Evolutionary conservation across 2,113 vertebrate species (phyloP), one percentile per base, ranked within the genome.

Genomic region (Eubucco bourcierii): DNA sequence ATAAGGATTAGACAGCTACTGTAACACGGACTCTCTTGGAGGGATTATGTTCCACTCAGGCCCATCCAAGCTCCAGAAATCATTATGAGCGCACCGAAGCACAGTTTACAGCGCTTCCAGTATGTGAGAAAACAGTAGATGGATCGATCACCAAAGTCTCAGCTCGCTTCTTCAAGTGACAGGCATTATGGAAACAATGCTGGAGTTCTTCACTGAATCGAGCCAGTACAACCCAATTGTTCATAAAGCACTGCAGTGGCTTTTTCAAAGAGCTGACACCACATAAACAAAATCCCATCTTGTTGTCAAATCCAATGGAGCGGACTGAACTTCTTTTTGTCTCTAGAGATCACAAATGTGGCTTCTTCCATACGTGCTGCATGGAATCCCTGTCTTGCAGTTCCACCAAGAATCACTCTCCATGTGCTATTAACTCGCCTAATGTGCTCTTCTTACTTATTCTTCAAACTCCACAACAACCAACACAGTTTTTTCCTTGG

Each of bases 281-380:
- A 52, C 18, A 0, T 41, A 90, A 80, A 37, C 31, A 91, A 90
- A 88, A 91, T 77, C 8, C 92, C 34, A 87, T 71, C 67, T 70
- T 76, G 28, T 77, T 75, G 41, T 89, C 87, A 85, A 89, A 92
- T 55, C 41, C 60, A 85, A 89, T 31, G n/a, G 92, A 84, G 20
- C 17, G 60, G 50, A 87, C 9, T 59, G 29, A 79, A 55, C 70
- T 92, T 66, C 78, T 70, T 90, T 91, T 83, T 23, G 46, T 31
- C 64, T 77, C 34, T n/a, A 33, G 27, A 87, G 29, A 82, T 55
- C 18, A 74, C 73, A 28, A 94, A 82, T 41, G 18, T 6, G 55
- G 23, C 50, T 24, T 82, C 72, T 87, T 72, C 84, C 81, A 7
- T 10, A 37, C 5, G 24, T 84, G 50, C 60, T 79, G 14, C 13